Percentiles rank a stretch among this genome's conserved stretches.
Evolutionary conservation across 2,113 vertebrate species (phyloP).

Genomic region (Thamnophis sirtalis): DNA sequence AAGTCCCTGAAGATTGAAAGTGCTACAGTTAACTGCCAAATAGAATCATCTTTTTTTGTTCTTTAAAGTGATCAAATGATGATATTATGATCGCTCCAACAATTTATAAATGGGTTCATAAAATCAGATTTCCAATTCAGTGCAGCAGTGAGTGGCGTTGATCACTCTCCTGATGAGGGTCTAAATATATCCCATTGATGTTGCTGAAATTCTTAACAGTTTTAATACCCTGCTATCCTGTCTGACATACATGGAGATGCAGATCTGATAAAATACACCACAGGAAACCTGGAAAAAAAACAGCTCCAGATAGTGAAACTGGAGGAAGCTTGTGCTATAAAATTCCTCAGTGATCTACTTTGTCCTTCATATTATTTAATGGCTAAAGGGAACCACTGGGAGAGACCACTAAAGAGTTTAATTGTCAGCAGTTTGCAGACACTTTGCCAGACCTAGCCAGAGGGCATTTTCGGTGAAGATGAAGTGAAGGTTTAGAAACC

Average conservation of each 20-base stretch:
- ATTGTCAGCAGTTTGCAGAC: not conserved
- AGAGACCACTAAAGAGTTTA: not conserved
- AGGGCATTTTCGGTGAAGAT: not conserved
- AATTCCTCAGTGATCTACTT: not conserved
- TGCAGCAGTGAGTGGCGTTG: not conserved
- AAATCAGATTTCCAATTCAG: not conserved
- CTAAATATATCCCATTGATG: not conserved
- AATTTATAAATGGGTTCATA: not conserved
- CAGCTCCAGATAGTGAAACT: not conserved
- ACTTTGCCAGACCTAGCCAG: not conserved
- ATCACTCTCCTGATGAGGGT: not conserved
- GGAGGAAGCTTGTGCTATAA: not conserved
- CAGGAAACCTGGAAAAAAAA: not conserved
- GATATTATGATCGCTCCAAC: not conserved
- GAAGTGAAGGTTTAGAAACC: not conserved
- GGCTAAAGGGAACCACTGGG: not conserved
- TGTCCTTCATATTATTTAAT: not conserved
- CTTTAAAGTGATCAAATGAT: not conserved
- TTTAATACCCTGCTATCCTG: not conserved
- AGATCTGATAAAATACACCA: not conserved
- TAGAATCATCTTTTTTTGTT: not conserved
- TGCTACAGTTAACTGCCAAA: not conserved
- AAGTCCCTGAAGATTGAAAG: not conserved
- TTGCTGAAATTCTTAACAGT: not conserved
- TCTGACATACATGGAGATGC: not conserved